Evolutionary conservation across 2,797 vertebrate genomes (phyloP), one percentile per base, ranked within the genome.

Genomic region (Apodemus agrarius): DNA sequence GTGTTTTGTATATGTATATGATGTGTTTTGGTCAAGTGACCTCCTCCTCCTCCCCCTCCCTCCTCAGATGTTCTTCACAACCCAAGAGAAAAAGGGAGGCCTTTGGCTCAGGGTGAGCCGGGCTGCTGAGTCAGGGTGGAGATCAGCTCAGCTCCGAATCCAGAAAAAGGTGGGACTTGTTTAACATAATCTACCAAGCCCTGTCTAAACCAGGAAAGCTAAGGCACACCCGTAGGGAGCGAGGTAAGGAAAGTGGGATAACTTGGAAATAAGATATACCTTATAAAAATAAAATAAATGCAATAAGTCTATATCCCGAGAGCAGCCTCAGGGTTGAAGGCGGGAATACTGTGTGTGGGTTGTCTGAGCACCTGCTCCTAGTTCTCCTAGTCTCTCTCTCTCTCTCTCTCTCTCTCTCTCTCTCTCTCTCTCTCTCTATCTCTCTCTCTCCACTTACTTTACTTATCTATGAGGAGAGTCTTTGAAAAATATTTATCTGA

Each of bases 401-500:
- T 75, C 59, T 79, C 14, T 46, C 46, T 46, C 46, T 46, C 46
- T 46, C 7, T 46, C 46, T 46, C 46, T 46, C 46, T 46, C 46
- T 46, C 46, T 46, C 46, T 46, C 46, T 46, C 46, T 46, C 46
- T n/a, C n/a, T n/a, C n/a, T n/a, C n/a, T n/a, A n/a, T n/a, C n/a
- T n/a, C 57, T 67, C 7, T n/a, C 8, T 75, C 59, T 79, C 14
- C 22, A 34, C 76, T 92, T 94, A 46, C 57, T 86, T 76, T 76
- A 61, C 46, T 11, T 88, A 34, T 37, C 8, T 75, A n/a, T 76
- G 67, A 10, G 34, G 75, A 87, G n/a, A 69, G 14, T 83, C 43
- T 40, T 93, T 43, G 91, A 67, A 59, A 85, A 89, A 79, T 67
- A 80, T 37, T 94, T 22, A 52, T 84, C 49, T n/a, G 54, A 92